Evolutionary conservation across 2,888 invertebrate genomes (phyloP), one percentile per base, ranked within the genome.

Genomic region (Chrysodeixis includens): DNA sequence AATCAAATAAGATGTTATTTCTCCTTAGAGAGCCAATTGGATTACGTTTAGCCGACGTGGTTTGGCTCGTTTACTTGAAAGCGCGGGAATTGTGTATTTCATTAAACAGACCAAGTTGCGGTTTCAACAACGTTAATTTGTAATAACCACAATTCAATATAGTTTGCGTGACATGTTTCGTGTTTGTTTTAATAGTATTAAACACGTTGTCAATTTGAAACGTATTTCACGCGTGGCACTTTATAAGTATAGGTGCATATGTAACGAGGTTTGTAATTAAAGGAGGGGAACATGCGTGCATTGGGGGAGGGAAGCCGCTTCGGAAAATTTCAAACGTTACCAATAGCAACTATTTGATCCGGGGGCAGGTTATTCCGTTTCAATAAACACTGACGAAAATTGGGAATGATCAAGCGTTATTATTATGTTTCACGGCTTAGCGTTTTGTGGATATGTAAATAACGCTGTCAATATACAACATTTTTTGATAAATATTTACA

Each of bases 271-370:
- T 20, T 49, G 46, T 49, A 49, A 49, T 49, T 49, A 20, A 49
- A 18, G 20, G 3, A 49, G 46, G 46, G 20, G 46, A 20, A 18
- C 30, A 40, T 46, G 30, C n/a, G 30, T 57, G 52, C 44, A 55
- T 60, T 61, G 53, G 59, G 65, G 61, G 20, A 57, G 49, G 54
- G 32, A 32, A 57, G 54, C 20, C 20, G 70, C 30, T 22, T 35
- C 32, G 12, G 16, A 32, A 30, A n/a, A 16, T 2, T 16, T 30
- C 30, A 16, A n/a, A 18, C 18, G 30, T 30, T 54, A 18, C 16
- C 32, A 32, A 2, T 20, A 14, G 10, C n/a, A 30, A n/a, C n/a
- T 30, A 16, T 14, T 2, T 22, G 40, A 20, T 4, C n/a, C 8
- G 40, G n/a, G 56, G 16, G 16, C 1, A 5, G 16, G 30, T 26